Evolutionary conservation across 2,888 invertebrate species (phyloP).

Genomic region (Lochmaea capreae): DNA sequence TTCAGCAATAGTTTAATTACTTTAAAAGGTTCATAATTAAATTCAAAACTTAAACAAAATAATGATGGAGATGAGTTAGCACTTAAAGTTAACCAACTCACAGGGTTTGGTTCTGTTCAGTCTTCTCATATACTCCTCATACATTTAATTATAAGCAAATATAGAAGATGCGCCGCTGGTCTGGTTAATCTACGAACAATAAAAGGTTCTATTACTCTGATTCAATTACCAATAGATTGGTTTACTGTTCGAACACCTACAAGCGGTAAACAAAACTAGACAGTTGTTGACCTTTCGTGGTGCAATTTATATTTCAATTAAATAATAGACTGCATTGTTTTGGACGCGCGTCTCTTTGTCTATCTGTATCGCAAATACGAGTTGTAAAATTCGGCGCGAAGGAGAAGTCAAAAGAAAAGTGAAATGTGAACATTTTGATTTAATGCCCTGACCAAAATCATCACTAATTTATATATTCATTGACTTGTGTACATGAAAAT

Average conservation of each 20-base stretch:
- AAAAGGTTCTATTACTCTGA: constrained; percentile 18
- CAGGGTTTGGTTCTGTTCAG: too few relatives aligned
- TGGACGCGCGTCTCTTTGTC: too few relatives aligned
- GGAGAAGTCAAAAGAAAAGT: background rate
- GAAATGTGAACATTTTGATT: background rate
- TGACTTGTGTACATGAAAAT: too few relatives aligned
- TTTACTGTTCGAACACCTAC: constrained; percentile 24
- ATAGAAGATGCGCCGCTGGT: background rate
- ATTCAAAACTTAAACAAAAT: background rate
- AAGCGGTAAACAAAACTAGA: constrained; percentile 24
- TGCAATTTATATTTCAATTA: constrained; percentile 33
- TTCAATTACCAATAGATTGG: constrained; percentile 23
- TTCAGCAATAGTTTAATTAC: background rate
- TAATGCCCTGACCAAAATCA: background rate
- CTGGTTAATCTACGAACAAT: constrained; percentile 2
- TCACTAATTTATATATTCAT: too few relatives aligned
- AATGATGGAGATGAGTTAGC: too few relatives aligned
- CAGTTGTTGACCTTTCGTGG: constrained; percentile 27
- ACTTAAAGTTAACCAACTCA: too few relatives aligned
- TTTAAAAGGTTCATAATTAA: background rate
- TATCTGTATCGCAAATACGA: background rate
- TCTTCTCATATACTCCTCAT: too few relatives aligned
- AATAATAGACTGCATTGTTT: constrained; percentile 33
- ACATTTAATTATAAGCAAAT: too few relatives aligned
- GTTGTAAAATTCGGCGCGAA: background rate